These are phyloP conservation scores for Simalia tracyae DNA, from an alignment of 2,797 vertebrate genomes.

Conservation along the genomic window DNA sequence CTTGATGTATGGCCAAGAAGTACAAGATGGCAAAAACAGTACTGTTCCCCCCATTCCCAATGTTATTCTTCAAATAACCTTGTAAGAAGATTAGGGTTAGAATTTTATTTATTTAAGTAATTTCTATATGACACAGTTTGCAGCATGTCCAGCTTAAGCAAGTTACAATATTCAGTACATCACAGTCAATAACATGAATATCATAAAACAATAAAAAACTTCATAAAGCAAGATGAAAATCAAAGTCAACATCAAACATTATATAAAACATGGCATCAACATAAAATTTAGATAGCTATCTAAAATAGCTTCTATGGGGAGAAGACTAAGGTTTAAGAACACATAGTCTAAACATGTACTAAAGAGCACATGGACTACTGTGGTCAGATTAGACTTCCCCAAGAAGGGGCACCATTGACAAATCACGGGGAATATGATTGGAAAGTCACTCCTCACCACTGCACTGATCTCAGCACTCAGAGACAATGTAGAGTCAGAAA, in stretches of 20 bases:
- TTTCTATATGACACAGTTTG: not conserved
- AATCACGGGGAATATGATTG: not conserved
- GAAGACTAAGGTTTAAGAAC: not conserved
- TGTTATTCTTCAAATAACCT: not conserved
- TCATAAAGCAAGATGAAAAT: not conserved
- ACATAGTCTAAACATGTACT: not conserved
- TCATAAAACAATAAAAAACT: not conserved
- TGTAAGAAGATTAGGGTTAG: not conserved
- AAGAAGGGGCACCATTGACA: not conserved
- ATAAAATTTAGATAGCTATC: not conserved
- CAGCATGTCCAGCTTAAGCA: not conserved
- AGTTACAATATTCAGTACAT: not conserved
- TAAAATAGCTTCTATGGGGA: not conserved
- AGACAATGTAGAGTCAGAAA: not conserved
- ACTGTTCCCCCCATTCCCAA: not conserved
- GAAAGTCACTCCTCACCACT: not conserved
- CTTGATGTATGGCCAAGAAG: not conserved
- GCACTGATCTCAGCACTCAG: not conserved
- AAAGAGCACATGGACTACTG: not conserved
- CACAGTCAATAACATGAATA: not conserved
- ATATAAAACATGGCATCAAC: not conserved
- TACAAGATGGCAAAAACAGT: not conserved
- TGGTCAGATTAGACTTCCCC: not conserved
- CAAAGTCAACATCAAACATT: not conserved
- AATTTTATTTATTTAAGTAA: not conserved